These are phyloP conservation scores for Xestoiulus laeticollis DNA, from an alignment of 2,888 invertebrate species.

Conservation along the genomic window DNA sequence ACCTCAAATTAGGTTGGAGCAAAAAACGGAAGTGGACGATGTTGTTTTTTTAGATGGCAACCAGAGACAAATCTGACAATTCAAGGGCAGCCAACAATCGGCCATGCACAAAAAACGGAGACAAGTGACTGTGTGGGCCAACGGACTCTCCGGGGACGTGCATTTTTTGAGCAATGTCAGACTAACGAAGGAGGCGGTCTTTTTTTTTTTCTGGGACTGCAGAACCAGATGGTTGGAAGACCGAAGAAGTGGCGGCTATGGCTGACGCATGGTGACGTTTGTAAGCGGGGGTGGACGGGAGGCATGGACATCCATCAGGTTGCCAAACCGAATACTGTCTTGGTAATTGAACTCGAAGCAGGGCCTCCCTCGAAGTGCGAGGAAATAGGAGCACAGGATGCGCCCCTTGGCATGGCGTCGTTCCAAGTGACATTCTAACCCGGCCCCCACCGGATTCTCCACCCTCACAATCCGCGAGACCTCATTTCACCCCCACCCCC, in stretches of 20 bases:
- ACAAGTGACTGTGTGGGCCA: conserved; percentile 6
- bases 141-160: not conserved
- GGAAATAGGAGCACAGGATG: conserved; percentile 19
- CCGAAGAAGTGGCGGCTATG: not conserved
- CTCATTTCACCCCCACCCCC: not conserved
- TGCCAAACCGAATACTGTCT: not conserved
- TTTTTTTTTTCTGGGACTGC: not conserved
- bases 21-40: conserved; percentile 19
- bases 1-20: not conserved
- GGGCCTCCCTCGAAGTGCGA: conserved; percentile 36
- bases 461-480: not conserved
- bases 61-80: not conserved
- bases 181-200: not conserved
- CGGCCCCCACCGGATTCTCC: not conserved
- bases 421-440: conserved; percentile 40
- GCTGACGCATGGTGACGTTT: not conserved
- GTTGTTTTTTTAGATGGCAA: not conserved
- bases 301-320: conserved; percentile 21
- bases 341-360: conserved; percentile 31
- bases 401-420: not conserved
- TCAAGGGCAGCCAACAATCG: conserved; percentile 38
- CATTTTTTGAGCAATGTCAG: conserved; percentile 3
- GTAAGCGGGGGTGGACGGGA: not conserved
- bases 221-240: not conserved
- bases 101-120: not conserved